A percentile compares a stretch with the other conserved stretches of the same genome.
These are phyloP conservation scores for Florisuga fusca DNA, from an alignment of 2,797 vertebrate genomes.

Conservation along the genomic window DNA sequence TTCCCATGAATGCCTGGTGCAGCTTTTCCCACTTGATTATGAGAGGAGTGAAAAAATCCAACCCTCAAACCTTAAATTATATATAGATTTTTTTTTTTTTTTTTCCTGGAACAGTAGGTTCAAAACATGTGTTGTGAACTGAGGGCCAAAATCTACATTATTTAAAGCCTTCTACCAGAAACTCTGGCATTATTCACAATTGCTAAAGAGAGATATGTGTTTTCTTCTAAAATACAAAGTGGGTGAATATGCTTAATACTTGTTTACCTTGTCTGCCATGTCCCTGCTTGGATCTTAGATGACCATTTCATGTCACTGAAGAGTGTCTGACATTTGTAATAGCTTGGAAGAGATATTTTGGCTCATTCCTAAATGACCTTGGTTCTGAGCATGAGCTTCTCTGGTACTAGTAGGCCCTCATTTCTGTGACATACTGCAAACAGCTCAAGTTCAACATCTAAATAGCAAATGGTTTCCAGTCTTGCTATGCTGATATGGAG, in stretches of 20 bases:
- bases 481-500: fast-evolving
- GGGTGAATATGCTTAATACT: background rate
- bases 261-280: background rate
- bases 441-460: background rate
- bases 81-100: background rate
- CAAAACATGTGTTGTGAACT: background rate
- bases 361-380: background rate
- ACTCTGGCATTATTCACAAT: background rate
- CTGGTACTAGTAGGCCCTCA: background rate
- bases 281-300: background rate
- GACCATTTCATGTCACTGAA: background rate
- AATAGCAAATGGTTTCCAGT: background rate
- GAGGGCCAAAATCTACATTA: background rate
- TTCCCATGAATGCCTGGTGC: background rate
- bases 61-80: background rate
- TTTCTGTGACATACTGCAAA: background rate
- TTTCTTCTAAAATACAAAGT: background rate
- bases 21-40: background rate
- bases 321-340: background rate
- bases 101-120: background rate
- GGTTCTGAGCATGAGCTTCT: background rate
- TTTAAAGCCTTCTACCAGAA: background rate
- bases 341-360: background rate
- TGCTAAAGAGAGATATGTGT: background rate
- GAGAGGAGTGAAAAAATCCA: background rate